Conservation (phyloP, 1,140 invertebrate species). For the Nasonia giraulti region DNA sequence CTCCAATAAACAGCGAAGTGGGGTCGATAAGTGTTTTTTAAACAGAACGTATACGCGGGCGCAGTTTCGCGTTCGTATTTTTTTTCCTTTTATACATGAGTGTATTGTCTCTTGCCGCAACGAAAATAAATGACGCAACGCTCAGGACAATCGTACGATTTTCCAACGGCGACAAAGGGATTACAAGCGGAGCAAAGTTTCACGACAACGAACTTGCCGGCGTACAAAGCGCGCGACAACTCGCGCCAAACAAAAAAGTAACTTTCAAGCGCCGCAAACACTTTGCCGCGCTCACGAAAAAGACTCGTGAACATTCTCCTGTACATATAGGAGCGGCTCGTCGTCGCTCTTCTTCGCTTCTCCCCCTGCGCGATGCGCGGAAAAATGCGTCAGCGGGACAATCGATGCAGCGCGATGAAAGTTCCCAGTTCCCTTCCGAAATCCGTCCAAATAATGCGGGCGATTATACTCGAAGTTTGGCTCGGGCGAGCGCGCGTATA, state of each 20-base stretch:
- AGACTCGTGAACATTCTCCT: too few species aligned
- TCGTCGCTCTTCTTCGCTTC: too few species aligned
- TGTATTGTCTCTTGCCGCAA: background rate
- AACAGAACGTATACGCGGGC: too few species aligned
- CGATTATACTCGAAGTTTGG: background rate
- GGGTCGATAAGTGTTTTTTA: background rate
- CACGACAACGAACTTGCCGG: too few species aligned
- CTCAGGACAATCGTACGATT: background rate
- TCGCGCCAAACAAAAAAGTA: background rate
- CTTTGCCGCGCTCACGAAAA: too few species aligned
- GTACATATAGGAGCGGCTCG: too few species aligned
- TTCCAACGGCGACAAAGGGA: background rate
- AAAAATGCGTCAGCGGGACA: background rate
- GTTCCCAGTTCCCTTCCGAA: background rate
- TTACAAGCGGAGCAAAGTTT: background rate
- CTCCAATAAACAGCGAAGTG: background rate
- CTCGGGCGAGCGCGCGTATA: too few species aligned
- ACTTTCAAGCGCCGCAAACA: background rate
- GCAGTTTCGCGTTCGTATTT: too few species aligned
- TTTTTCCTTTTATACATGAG: too few species aligned
- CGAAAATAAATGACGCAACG: background rate
- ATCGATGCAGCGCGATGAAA: background rate
- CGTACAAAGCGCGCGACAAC: background rate
- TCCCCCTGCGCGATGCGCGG: too few species aligned
- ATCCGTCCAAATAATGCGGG: background rate